Evolutionary conservation across 2,113 vertebrate species (phyloP).

Genomic region (Limanda limanda): DNA sequence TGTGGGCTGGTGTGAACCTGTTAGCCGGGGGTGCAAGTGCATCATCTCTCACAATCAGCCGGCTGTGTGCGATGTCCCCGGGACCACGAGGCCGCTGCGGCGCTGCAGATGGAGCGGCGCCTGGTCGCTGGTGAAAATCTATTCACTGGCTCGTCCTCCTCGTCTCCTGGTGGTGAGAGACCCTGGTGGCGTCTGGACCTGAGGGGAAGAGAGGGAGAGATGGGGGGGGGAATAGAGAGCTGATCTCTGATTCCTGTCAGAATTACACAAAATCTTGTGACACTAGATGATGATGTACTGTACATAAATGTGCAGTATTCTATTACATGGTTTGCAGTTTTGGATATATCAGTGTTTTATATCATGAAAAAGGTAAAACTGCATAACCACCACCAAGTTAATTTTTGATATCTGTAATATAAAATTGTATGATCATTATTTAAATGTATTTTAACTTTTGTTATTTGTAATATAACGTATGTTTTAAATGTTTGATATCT

Average conservation of each 20-base stretch:
- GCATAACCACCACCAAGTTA: too few species aligned
- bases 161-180: constrained; percentile 10
- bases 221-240: neutral
- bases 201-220: neutral
- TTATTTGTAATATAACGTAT: too few species aligned
- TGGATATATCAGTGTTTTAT: too few species aligned
- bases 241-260: neutral
- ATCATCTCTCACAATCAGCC: constrained; percentile 76
- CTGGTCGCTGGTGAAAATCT: constrained; percentile 63
- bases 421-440: too few species aligned
- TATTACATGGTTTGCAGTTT: too few species aligned
- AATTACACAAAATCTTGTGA: too few species aligned
- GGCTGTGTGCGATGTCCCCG: constrained; percentile 68
- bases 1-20: constrained; percentile 76
- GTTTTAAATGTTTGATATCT: too few species aligned
- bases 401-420: too few species aligned
- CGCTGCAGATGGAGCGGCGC: constrained; percentile 70
- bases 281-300: too few species aligned
- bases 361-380: too few species aligned
- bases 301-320: too few species aligned
- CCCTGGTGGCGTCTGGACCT: constrained; percentile 7
- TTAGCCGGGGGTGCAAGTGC: constrained; percentile 70
- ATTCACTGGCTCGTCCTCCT: constrained; percentile 25
- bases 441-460: too few species aligned
- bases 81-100: constrained; percentile 63